Evolutionary conservation across 35 echinoderm and acorn worm species (phyloP), one percentile per base, ranked within the genome.

Genomic region (Amphiura filiformis): DNA sequence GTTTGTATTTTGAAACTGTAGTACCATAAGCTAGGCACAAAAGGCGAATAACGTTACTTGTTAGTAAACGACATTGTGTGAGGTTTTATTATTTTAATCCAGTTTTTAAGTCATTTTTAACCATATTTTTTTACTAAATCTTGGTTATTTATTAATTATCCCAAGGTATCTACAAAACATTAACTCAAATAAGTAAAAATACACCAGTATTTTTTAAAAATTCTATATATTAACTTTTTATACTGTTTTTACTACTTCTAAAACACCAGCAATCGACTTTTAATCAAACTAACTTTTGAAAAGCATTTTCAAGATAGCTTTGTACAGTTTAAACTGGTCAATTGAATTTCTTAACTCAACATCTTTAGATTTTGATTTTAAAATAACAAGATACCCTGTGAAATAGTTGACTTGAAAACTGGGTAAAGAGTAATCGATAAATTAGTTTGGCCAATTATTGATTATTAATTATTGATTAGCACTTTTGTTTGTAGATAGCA

Each of bases 401-500:
- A 9, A 23, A 70, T 15, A 5, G 61, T 5, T 70, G 61, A 70
- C 61, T 70, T 70, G 61, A 70, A 70, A 70, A 70, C 61, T 70
- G 61, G 61, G 61, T 70, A 23, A 18, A n/a, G 7, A 11, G 20
- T 52, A 20, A 11, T 52, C 7, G 7, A 52, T 52, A 11, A 52
- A 52, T 11, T 52, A 52, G 7, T 52, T 52, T 52, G 7, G 20
- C n/a, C n/a, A 52, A 70, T 70, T 26, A 30, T 26, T 70, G 15
- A 70, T 70, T 70, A 70, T 70, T 70, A 70, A 70, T 26, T 32
- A 37, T 65, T 61, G n/a, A 40, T 94, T 57, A 94, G 84, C 90
- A 86, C 42, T 85, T 87, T 76, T 94, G 96, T 83, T 94, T 94
- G 86, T 94, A 88, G 83, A 91, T 87, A 76, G 89, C 92, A 35